Evolutionary conservation across 92 coral and sea anemone species (phyloP).

Genomic region (Desmophyllum pertusum): DNA sequence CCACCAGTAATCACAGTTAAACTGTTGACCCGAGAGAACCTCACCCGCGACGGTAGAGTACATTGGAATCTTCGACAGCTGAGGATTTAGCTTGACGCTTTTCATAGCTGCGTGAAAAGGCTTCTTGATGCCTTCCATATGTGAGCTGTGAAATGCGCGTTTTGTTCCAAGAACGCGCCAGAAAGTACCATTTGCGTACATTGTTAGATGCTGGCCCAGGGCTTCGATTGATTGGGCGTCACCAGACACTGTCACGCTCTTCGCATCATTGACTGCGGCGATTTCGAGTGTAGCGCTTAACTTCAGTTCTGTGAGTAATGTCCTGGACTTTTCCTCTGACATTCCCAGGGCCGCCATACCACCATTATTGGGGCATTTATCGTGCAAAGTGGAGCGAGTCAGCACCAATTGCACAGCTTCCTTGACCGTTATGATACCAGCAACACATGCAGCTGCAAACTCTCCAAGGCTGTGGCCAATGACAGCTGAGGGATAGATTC

Average conservation of each 20-base stretch:
- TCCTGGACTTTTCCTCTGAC: slow-evolving; percentile 55
- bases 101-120: slow-evolving; percentile 48
- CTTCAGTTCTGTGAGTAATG: slow-evolving; percentile 47
- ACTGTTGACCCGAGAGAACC: slow-evolving; percentile 45
- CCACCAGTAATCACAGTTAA: slow-evolving; percentile 82
- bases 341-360: slow-evolving; percentile 91
- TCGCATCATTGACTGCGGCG: slow-evolving; percentile 82
- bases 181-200: slow-evolving; percentile 41
- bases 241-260: slow-evolving; percentile 81
- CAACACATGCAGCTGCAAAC: slow-evolving; percentile 79
- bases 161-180: slow-evolving; percentile 75
- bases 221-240: slow-evolving; percentile 63
- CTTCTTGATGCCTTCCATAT: slow-evolving; percentile 75
- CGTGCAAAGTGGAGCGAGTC: slow-evolving; percentile 73
- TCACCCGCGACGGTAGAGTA: slow-evolving; percentile 86
- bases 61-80: slow-evolving; percentile 72
- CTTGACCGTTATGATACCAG: slow-evolving; percentile 67
- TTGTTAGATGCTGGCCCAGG: slow-evolving; percentile 58
- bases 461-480: slow-evolving; percentile 96
- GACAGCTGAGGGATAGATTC: slow-evolving; percentile 82
- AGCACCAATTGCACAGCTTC: slow-evolving; percentile 78
- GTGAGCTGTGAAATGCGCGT: slow-evolving; percentile 85
- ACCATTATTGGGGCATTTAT: slow-evolving; percentile 73
- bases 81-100: slow-evolving; percentile 47
- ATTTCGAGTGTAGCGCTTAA: slow-evolving; percentile 56